Evolutionary conservation across 1,140 invertebrate genomes (phyloP), one percentile per base, ranked within the genome.

Genomic region (Mamestra configurata): DNA sequence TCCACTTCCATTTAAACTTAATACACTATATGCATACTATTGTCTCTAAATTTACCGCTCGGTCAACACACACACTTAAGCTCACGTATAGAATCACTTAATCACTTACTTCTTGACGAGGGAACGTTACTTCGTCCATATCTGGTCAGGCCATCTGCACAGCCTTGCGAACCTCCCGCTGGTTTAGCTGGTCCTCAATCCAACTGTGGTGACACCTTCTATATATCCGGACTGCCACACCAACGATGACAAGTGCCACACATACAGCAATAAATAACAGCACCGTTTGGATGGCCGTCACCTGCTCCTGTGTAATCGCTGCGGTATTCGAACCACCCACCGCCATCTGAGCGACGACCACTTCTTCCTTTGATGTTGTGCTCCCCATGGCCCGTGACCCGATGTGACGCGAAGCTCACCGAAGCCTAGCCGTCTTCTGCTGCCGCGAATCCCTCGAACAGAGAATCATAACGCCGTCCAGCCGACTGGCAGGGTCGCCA

Each of bases 401-500:
- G 15, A 37, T 64, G 4, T 64, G 22, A 31, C 10, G 22, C 11
- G 24, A 59, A 8, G 55, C 55, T 59, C 24, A 27, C 24, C 22
- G 22, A 59, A 31, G 22, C 1, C 24, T 20, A 20, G n/a, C 1
- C 24, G 27, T 11, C 6, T 27, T 59, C 13, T 31, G 55, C 22
- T 59, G 51, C n/a, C 18, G 51, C 11, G 24, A 27, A 11, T 24
- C 55, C 6, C 55, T 59, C 22, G 55, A 31, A 27, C 24, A 11
- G 55, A 22, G n/a, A 53, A 53, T n/a, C 11, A 31, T 15, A 35
- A 35, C 57, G 57, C 57, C 57, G 27, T 64, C 59, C 59, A 18
- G 13, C 37, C 59, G 59, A 64, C 15, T 64, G 59, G 59, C 59
- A 64, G 59, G 59, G 59, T 64, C 59, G 59, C 59, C 59, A 64